A percentile compares a stretch with the other conserved stretches of the same genome.
These are phyloP conservation scores for Echeneis naucrates DNA, from an alignment of 2,797 vertebrate genomes.

Conservation along the genomic window DNA sequence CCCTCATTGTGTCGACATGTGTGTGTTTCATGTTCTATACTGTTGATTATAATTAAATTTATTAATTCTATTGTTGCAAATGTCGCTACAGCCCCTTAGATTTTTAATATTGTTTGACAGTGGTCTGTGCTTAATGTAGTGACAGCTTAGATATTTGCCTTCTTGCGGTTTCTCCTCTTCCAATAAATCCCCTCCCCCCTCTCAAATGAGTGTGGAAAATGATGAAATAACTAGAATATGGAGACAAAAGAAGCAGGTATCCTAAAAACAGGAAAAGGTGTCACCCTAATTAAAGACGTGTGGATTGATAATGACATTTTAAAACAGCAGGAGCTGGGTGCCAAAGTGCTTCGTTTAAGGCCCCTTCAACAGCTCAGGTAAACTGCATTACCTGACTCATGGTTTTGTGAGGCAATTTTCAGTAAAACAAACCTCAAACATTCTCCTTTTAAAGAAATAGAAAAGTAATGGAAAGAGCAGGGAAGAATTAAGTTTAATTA, in stretches of 20 bases:
- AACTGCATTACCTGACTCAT: constrained; percentile 15
- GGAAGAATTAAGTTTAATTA: constrained; percentile 59
- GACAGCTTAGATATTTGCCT: constrained; percentile 1
- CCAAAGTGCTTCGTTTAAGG: constrained; percentile 30
- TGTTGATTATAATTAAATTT: too few species aligned
- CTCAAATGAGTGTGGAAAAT: constrained; percentile 19
- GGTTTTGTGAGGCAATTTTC: constrained; percentile 37
- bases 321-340: constrained; percentile 42
- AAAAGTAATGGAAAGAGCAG: constrained; percentile 52
- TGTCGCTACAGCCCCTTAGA: neutral
- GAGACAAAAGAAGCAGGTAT: constrained; percentile 21
- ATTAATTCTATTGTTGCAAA: too few species aligned
- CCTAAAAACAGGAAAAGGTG: constrained; percentile 43
- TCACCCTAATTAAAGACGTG: constrained; percentile 51
- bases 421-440: constrained; percentile 31
- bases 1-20: too few species aligned
- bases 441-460: constrained; percentile 20
- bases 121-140: neutral
- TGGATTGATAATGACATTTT: constrained; percentile 38
- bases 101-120: neutral
- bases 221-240: constrained; percentile 39
- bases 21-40: too few species aligned
- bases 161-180: neutral
- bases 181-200: neutral
- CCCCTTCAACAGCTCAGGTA: constrained; percentile 38